These are phyloP conservation scores for Steromphala cineraria DNA, from an alignment of 2,888 invertebrate species.

Conservation along the genomic window DNA sequence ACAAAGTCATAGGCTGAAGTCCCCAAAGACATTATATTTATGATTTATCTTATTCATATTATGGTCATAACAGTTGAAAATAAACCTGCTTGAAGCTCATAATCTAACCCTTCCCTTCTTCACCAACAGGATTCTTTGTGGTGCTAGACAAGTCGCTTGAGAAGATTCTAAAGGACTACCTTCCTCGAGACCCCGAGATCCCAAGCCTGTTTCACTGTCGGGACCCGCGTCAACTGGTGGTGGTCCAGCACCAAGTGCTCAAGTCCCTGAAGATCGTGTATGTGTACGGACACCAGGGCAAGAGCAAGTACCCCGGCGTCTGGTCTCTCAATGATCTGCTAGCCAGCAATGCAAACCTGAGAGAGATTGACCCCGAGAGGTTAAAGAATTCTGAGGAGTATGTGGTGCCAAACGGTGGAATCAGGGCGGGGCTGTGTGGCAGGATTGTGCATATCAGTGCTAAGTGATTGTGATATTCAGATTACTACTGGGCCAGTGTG, in stretches of 20 bases:
- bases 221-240: conserved; percentile 2
- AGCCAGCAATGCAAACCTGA: conserved; percentile 57
- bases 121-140: conserved; percentile 48
- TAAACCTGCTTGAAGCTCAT: not conserved
- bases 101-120: no score
- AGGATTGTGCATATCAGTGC: conserved; percentile 43
- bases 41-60: no score
- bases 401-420: conserved; percentile 51
- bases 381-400: conserved; percentile 40
- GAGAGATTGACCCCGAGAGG: conserved; percentile 52
- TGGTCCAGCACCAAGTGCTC: not conserved
- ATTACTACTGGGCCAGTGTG: not conserved
- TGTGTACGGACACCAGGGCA: conserved; percentile 63
- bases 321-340: conserved; percentile 58
- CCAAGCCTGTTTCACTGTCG: conserved; percentile 47
- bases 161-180: conserved; percentile 22
- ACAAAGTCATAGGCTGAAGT: no score
- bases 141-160: conserved; percentile 42
- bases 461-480: not conserved
- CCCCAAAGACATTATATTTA: no score
- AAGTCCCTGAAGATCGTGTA: conserved; percentile 27
- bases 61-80: no score
- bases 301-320: conserved; percentile 55
- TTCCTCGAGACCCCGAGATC: conserved; percentile 38
- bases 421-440: conserved; percentile 53